Base-by-base conservation (phyloP, 2,113 vertebrate genomes). In the Elaphurus davidianus region DNA sequence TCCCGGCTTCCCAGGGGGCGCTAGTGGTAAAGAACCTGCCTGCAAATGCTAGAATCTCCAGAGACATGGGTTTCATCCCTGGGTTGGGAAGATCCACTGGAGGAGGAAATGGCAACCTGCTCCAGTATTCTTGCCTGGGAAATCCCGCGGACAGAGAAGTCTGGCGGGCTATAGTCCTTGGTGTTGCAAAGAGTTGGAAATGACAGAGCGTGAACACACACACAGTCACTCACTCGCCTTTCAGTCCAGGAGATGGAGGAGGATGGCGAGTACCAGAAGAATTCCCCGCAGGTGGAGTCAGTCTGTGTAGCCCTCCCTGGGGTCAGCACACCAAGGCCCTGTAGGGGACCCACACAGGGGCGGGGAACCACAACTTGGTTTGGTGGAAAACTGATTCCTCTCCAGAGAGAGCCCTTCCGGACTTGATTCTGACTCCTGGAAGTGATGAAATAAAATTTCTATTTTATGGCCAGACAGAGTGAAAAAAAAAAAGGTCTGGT, bases 291-390 rank as follows among this genome's bases (percentile, higher is more conserved):
- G 10, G 47, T 12, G 78, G 10, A 33, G 1, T 21, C 28, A 6
- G 78, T 50, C 78, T 19, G 16, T 11, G 28, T 19, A 19, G 45
- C 45, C 78, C 78, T 33, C 28, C 28, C 45, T 2, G 28, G 17
- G 78, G 78, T 17, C 17, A 30, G 78, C 30, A 11, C 78, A 81
- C 30, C 78, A 81, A 52, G 47, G 78, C 16, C 28, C 78, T 9
- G 8, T 12, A 10, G 27, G 28, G 15, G 27, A 17, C 2, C 64
- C 64, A 67, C 64, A 19, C 33, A 25, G 71, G 21, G 21, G 36
- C 11, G 0, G 23, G 21, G 71, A 27, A 33, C 78, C 28, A 21
- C 28, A 19, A 2, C 0, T 1, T 33, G 3, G 17, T 52, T 33
- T 52, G 28, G 25, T 21, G 17, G 30, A 81, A 81, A 52, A 81